Conservation (phyloP, 2,113 vertebrate genomes). For the Elephas maximus region DNA sequence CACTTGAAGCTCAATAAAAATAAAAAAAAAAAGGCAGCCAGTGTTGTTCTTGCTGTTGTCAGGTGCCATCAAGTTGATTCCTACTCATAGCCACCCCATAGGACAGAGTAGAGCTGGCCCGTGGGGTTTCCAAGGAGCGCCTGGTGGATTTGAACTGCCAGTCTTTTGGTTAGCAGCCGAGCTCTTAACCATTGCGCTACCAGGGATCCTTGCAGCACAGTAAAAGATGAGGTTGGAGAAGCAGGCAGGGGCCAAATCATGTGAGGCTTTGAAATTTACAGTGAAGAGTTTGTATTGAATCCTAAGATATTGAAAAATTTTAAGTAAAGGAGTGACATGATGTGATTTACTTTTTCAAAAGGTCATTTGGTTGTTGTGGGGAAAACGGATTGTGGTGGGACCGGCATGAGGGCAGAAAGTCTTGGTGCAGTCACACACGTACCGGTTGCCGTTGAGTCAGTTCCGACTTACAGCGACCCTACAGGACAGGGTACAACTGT, state of each 20-base stretch:
- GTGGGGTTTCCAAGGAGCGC: no score
- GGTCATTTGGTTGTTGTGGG: neutral
- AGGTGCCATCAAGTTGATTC: neutral
- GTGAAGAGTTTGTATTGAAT: neutral
- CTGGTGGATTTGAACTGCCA: no score
- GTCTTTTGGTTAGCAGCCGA: no score
- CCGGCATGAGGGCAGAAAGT: conserved; percentile 20
- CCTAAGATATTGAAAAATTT: neutral
- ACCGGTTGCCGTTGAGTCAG: no score
- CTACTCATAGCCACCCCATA: no score
- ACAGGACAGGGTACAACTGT: no score
- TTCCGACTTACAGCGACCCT: no score
- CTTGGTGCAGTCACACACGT: neutral
- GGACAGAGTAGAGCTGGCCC: no score
- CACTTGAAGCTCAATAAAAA: no score
- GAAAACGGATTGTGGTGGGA: neutral
- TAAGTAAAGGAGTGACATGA: conserved; percentile 20
- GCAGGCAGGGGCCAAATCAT: neutral
- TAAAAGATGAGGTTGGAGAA: neutral
- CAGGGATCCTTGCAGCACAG: neutral
- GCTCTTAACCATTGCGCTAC: no score
- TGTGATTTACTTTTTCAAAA: conserved; percentile 15
- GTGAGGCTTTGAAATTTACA: neutral
- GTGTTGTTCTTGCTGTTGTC: no score
- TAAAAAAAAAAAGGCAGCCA: no score